Conservation (phyloP, 1,140 invertebrate genomes). For the Drosophila ambigua region DNA sequence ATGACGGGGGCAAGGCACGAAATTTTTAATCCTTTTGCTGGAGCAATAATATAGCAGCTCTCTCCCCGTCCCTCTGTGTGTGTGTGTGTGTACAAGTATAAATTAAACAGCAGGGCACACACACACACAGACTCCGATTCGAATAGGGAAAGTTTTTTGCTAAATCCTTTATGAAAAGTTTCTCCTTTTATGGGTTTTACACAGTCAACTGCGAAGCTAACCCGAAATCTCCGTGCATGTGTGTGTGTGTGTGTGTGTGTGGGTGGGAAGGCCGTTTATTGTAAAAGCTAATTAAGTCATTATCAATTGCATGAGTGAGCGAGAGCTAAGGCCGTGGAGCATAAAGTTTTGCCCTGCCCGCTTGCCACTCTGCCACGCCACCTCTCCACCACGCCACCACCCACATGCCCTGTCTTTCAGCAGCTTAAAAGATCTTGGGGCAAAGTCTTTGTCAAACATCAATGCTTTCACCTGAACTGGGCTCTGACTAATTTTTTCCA, state of each 20-base stretch:
- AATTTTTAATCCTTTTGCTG: conserved; percentile 79
- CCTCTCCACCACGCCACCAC: too few relatives aligned
- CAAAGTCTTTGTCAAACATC: conserved; percentile 10
- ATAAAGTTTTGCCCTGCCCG: conserved; percentile 4
- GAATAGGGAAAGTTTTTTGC: conserved; percentile 70
- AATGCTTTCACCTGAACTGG: conserved; percentile 7
- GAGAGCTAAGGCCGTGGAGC: background rate
- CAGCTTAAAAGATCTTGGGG: conserved; percentile 12
- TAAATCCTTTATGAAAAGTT: conserved; percentile 81
- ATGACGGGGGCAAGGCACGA: conserved; percentile 49
- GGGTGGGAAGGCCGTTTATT: conserved; percentile 15
- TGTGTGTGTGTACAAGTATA: conserved; percentile 57
- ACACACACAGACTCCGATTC: conserved; percentile 18
- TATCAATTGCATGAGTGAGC: conserved; percentile 64
- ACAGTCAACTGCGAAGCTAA: conserved; percentile 21
- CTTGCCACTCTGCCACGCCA: background rate
- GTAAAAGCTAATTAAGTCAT: conserved; percentile 77
- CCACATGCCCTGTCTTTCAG: background rate
- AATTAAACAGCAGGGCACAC: conserved; percentile 67
- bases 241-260: conserved; percentile 17
- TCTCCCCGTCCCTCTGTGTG: conserved; percentile 6
- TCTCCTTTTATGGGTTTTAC: conserved; percentile 62
- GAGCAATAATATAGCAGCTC: conserved; percentile 67
- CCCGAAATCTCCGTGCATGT: conserved; percentile 6
- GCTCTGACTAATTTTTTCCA: background rate